A percentile compares a stretch with the other conserved stretches of the same genome.
Evolutionary conservation across 2,888 invertebrate genomes (phyloP).

Genomic region (Mayetiola destructor): DNA sequence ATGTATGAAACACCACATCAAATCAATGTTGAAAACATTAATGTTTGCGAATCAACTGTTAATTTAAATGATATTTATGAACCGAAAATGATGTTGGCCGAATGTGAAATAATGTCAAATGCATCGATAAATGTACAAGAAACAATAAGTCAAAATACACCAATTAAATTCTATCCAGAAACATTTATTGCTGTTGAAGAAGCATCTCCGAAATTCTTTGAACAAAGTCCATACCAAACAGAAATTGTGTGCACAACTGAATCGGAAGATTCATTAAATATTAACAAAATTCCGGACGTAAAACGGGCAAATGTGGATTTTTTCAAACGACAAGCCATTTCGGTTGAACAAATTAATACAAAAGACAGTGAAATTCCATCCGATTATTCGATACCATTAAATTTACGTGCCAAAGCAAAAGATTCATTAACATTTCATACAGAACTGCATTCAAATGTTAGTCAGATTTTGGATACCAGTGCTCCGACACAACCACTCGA

Average conservation of each 20-base stretch:
- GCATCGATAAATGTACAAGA: slow-evolving; percentile 54
- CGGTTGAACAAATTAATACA: slow-evolving; percentile 40
- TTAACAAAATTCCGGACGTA: slow-evolving; percentile 42
- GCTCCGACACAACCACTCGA: background rate
- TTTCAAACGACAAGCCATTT: slow-evolving; percentile 44
- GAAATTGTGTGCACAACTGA: slow-evolving; percentile 52
- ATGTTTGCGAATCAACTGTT: slow-evolving; percentile 46
- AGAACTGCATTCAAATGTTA: slow-evolving; percentile 28
- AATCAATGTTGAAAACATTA: slow-evolving; percentile 48
- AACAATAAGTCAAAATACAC: slow-evolving; percentile 52
- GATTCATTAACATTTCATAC: slow-evolving; percentile 21
- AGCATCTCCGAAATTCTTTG: slow-evolving; percentile 48
- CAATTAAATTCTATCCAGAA: slow-evolving; percentile 65
- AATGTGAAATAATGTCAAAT: slow-evolving; percentile 44
- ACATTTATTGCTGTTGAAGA: slow-evolving; percentile 64
- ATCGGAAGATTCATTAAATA: slow-evolving; percentile 47
- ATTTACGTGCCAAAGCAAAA: slow-evolving; percentile 30
- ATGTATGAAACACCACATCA: slow-evolving; percentile 45
- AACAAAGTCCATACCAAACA: slow-evolving; percentile 50
- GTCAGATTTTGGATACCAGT: background rate
- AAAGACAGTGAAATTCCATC: slow-evolving; percentile 47
- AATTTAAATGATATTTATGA: slow-evolving; percentile 31
- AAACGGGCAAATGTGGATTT: slow-evolving; percentile 47
- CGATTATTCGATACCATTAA: slow-evolving; percentile 34
- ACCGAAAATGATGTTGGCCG: slow-evolving; percentile 30